Evolutionary conservation across 2,113 vertebrate genomes (phyloP), one percentile per base, ranked within the genome.

Genomic region (Ciconia boyciana): DNA sequence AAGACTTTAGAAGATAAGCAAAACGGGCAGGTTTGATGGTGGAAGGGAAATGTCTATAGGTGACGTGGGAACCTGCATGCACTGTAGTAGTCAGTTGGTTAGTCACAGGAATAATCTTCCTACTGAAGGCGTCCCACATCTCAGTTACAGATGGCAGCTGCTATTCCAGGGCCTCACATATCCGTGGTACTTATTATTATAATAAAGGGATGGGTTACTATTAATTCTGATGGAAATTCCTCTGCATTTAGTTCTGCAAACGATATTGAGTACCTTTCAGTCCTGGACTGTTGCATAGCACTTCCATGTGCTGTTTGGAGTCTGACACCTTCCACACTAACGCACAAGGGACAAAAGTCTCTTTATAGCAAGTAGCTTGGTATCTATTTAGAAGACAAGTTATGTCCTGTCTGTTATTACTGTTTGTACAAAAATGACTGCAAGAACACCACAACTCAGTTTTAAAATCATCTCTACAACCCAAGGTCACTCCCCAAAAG

Each of bases 81-180:
- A 69, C 69, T 72, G 32, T 4, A 91, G 36, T 1, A 95, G 79
- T 64, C 91, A 78, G 55, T 54, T 64, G n/a, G 43, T 94, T 91
- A 96, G 77, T 94, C 94, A 94, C 54, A 61, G 32, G 68, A 96
- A 64, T 48, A 71, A 71, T 57, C 48, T 64, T 91, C 57, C 61
- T 82, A 49, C 36, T 85, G 74, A 94, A 96, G 78, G 78, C 20
- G 0, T 84, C 74, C 81, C 81, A 49, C 70, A 70, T 93, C 70
- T 85, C 93, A 77, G 66, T 92, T 94, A 72, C 87, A 70, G 82
- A 82, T 31, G 41, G 52, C 71, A 95, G 46, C 31, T 91, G 87
- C 75, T 92, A 58, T 80, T 87, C 62, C 41, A 71, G 57, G 54
- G 69, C 77, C 65, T 82, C 78, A 70, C 10, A 18, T 77, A 91